Evolutionary conservation across 2,888 invertebrate species (phyloP).

Genomic region (Raillietiella orientalis): DNA sequence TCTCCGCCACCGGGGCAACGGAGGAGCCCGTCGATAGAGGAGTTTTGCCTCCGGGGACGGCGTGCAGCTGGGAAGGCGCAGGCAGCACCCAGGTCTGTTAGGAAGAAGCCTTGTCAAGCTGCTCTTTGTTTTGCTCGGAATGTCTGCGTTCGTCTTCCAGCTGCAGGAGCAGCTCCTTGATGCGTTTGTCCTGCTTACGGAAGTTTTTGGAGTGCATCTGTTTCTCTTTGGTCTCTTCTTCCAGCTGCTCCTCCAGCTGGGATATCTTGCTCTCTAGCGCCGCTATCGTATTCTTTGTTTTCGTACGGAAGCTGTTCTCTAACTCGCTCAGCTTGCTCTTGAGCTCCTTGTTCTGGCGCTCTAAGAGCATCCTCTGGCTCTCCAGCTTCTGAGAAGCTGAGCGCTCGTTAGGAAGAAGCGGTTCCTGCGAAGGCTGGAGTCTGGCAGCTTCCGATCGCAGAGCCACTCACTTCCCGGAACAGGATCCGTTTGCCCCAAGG

Average conservation of each 20-base stretch:
- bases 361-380: conserved; percentile 51
- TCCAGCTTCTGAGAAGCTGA: conserved; percentile 71
- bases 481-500: too few species aligned
- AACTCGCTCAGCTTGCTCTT: conserved; percentile 57
- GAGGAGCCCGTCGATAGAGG: too few species aligned
- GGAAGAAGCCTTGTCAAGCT: conserved; percentile 79
- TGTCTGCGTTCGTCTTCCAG: conserved; percentile 85
- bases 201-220: conserved; percentile 11
- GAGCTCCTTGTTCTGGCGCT: conserved; percentile 67
- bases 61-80: too few species aligned
- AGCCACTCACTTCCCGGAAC: too few species aligned
- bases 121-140: conserved; percentile 93
- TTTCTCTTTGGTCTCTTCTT: conserved; percentile 34
- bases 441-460: too few species aligned
- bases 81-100: too few species aligned
- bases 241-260: conserved; percentile 82
- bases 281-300: conserved; percentile 74
- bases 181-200: conserved; percentile 73
- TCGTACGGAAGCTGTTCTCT: conserved; percentile 69
- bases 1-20: too few species aligned
- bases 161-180: conserved; percentile 70
- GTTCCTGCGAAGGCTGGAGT: too few species aligned
- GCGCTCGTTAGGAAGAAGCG: too few species aligned
- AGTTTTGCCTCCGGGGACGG: too few species aligned
- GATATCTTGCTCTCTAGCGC: conserved; percentile 74